A percentile compares a stretch with the other conserved stretches of the same genome.
Evolutionary conservation across 2,113 vertebrate species (phyloP).

Genomic region (Harpagus bidentatus): DNA sequence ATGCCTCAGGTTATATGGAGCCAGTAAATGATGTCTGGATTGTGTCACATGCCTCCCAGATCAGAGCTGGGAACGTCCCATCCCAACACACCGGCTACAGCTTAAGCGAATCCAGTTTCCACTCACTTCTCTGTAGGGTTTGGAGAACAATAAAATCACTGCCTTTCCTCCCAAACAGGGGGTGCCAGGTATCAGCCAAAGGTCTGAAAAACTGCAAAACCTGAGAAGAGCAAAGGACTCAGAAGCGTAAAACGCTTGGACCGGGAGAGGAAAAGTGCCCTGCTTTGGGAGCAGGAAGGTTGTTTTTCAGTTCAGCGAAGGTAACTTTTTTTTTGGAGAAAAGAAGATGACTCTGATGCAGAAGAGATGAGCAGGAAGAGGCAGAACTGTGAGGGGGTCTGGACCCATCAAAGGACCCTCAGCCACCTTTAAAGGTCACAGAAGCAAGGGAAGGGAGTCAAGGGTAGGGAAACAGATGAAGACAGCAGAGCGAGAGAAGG

Average conservation of each 20-base stretch:
- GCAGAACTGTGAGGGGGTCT: neutral
- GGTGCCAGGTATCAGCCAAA: neutral
- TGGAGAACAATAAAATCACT: neutral
- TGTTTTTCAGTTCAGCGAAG: neutral
- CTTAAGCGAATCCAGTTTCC: neutral
- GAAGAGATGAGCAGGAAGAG: neutral
- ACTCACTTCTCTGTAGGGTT: neutral
- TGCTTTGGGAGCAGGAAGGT: neutral
- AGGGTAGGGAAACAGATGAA: neutral
- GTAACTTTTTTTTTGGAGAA: neutral
- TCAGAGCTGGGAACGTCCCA: constrained; percentile 6
- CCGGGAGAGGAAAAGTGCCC: accelerated
- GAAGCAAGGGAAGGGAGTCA: neutral
- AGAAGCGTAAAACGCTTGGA: neutral
- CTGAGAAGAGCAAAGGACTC: neutral
- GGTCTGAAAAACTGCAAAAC: neutral
- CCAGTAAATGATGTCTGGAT: constrained; percentile 46
- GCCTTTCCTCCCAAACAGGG: neutral
- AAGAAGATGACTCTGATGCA: neutral
- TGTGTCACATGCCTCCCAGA: neutral
- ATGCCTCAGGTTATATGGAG: constrained; percentile 53
- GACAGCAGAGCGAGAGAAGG: neutral
- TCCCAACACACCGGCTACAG: neutral
- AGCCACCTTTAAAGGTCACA: neutral
- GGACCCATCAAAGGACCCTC: neutral